Percentiles rank a stretch among this genome's conserved stretches.
phyloP scores from a whole-genome alignment of 2,797 vertebrate species.

The Diplodus puntazzo region DNA sequence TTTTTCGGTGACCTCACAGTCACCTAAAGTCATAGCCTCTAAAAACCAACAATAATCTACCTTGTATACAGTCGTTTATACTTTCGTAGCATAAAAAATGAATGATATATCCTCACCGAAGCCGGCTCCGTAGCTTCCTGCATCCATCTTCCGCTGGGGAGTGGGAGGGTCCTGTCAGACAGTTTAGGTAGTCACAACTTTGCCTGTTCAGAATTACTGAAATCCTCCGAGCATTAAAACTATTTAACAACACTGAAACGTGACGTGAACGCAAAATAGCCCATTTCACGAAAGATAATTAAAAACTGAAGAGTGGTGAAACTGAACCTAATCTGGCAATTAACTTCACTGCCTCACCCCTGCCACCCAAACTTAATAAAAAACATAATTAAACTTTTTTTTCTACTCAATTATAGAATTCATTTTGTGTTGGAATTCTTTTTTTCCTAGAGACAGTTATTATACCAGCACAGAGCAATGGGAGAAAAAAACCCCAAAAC shows the following conservation, averaged over 20 bases:
- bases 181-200: conserved; percentile 28
- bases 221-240: background rate
- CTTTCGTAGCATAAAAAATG: background rate
- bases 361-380: background rate
- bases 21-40: fast-evolving
- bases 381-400: conserved; percentile 13
- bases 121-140: conserved; percentile 84
- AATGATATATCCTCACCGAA: conserved; percentile 72
- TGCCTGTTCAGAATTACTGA: conserved; percentile 75
- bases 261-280: conserved; percentile 13
- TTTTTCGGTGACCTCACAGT: background rate
- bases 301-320: conserved; percentile 16
- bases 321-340: conserved; percentile 17
- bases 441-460: background rate
- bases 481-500: background rate
- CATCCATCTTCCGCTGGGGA: conserved; percentile 75
- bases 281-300: conserved; percentile 15
- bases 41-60: background rate
- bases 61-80: background rate
- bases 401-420: background rate
- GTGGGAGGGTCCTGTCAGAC: conserved; percentile 69
- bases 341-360: conserved; percentile 8
- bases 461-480: background rate
- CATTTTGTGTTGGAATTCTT: background rate
- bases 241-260: conserved; percentile 2